Evolutionary conservation across 2,113 vertebrate species (phyloP).

Genomic region (Eurystomus gularis): DNA sequence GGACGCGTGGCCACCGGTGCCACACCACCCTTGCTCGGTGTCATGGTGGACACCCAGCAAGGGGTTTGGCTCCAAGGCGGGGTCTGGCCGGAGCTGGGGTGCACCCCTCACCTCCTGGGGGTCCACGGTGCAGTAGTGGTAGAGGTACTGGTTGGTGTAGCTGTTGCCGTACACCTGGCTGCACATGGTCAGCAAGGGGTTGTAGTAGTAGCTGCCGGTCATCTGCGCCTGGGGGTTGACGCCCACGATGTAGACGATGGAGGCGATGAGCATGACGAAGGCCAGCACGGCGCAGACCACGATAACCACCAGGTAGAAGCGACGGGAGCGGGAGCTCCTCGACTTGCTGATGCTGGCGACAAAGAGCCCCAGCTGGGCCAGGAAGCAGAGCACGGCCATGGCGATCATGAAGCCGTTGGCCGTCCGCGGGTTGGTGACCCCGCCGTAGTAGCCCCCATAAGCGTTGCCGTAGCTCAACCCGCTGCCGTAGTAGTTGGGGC

Average conservation of each 20-base stretch:
- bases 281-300: constrained; percentile 79
- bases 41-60: accelerated
- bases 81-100: neutral
- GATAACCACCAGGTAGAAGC: constrained; percentile 81
- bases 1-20: accelerated
- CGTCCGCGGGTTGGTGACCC: constrained; percentile 79
- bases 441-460: constrained; percentile 69
- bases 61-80: neutral
- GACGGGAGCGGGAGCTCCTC: constrained; percentile 67
- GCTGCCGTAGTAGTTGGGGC: neutral
- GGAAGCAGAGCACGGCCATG: constrained; percentile 81
- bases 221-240: constrained; percentile 87
- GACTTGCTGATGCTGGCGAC: constrained; percentile 79
- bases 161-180: constrained; percentile 73
- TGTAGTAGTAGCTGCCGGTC: constrained; percentile 80
- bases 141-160: constrained; percentile 80
- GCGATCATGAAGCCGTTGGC: constrained; percentile 87
- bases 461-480: constrained; percentile 52
- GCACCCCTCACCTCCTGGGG: constrained; percentile 80
- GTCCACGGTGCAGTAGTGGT: constrained; percentile 90
- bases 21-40: accelerated
- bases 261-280: constrained; percentile 82
- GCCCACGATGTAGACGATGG: constrained; percentile 86
- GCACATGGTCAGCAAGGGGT: constrained; percentile 81
- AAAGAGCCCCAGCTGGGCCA: constrained; percentile 78